phyloP scores from a whole-genome alignment of 2,113 vertebrate genomes.

The Silurus asotus region DNA sequence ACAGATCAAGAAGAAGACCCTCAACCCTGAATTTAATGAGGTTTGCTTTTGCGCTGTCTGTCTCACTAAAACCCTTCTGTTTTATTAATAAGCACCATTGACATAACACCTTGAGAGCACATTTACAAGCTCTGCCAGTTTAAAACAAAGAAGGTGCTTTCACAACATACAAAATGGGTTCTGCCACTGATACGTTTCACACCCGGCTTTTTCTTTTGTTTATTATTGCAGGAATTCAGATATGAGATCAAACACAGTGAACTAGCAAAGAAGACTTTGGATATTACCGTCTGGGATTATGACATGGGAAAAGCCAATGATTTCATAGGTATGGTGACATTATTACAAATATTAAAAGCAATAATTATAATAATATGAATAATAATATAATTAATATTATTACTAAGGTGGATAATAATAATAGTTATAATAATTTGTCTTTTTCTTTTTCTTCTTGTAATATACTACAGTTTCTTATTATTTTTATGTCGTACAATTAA shows the following conservation, averaged over 20 bases:
- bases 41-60: conserved; percentile 62
- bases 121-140: conserved; percentile 26
- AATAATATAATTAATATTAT: background rate
- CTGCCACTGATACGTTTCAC: background rate
- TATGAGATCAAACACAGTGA: conserved; percentile 95
- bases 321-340: conserved; percentile 77
- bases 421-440: too few relatives aligned
- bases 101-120: conserved; percentile 22
- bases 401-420: background rate
- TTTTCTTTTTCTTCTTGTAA: background rate
- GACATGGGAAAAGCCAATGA: conserved; percentile 88
- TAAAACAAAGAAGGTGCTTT: background rate
- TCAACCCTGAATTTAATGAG: conserved; percentile 98
- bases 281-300: conserved; percentile 97
- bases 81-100: conserved; percentile 22
- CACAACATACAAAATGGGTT: background rate
- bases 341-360: background rate
- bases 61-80: conserved; percentile 34
- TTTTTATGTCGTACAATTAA: background rate
- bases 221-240: conserved; percentile 85
- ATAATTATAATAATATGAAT: background rate
- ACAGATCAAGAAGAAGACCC: conserved; percentile 96
- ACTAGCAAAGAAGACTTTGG: conserved; percentile 94
- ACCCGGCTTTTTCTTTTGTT: background rate
- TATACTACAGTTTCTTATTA: background rate